Evolutionary conservation across 2,113 vertebrate species (phyloP), one percentile per base, ranked within the genome.

Genomic region (Caracal caracal): DNA sequence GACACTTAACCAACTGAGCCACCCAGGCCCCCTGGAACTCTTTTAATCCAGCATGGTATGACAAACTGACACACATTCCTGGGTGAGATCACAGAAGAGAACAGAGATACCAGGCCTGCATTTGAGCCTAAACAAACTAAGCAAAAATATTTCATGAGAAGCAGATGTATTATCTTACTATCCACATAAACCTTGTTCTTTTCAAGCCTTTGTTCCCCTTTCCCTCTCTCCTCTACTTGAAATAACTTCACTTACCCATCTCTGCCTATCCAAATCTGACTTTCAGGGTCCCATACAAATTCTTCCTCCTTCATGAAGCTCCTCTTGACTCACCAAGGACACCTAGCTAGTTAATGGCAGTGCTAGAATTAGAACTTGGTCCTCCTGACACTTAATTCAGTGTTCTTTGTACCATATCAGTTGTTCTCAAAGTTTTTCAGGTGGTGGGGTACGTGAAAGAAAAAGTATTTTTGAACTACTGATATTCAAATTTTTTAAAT

Each of bases 241-340:
- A 43, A 66, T 93, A 73, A 75, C 56, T 70, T 89, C 12, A 19
- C 16, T 22, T 49, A 17, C 20, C 53, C 15, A 17, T 80, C 47
- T 96, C 47, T 79, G 47, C 35, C 47, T 95, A 76, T 65, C 37
- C 35, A 79, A 90, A 90, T 71, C 20, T 94, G 49, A 86, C 73
- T 73, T 85, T 79, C 35, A 75, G 22, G 85, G 13, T 65, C 33
- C 63, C 86, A 33, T 59, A 61, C 47, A 90, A 95, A 68, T 68
- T 28, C 17, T 33, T 76, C 65, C 33, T 85, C 35, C 17, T 85
- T 89, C 28, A 40, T 59, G 33, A 59, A 91, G n/a, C 33, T 91
- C 37, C 47, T 73, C 33, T 73, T 92, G 65, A 71, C 15, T 84
- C 35, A 35, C 37, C 85, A 92, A 51, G 65, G 35, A 85, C 7